Base-by-base conservation (phyloP, 2,888 invertebrate genomes). In the Drosophila longiperda region DNA sequence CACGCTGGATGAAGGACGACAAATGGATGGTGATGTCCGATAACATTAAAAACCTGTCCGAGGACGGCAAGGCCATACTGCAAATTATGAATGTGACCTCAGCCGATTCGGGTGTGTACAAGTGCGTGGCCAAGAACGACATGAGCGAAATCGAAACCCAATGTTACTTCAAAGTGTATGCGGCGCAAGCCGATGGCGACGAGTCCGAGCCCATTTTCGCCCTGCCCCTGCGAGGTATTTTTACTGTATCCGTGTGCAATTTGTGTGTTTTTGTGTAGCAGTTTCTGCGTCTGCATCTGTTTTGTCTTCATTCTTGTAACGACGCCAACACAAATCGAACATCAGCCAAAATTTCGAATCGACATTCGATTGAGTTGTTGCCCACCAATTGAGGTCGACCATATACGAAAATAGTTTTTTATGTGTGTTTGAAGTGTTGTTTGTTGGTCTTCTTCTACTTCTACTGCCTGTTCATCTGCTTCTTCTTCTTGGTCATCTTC, bases 1-100 rank as follows among this genome's bases (percentile, higher is more conserved):
- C 97, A 8, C 94, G 95, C 59, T 97, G 97, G 97, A 95, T 95
- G 82, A 96, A 95, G 91, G 96, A 97, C 90, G 96, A 96, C 5
- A 93, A 94, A 49, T 92, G 94, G 67, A 78, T 96, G 2, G 93
- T 94, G 7, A 93, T 94, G 66, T 94, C 94, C 82, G 93, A 94
- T 7, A 95, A 94, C 69, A 94, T 95, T 73, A 94, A 93, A 86
- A 95, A 95, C 33, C 95, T 94, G 53, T 95, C 94, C 48, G 93
- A 94, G 4, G 96, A 96, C 86, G 97, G 97, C 12, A 94, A 96
- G 69, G 96, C 96, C 32, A 96, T 96, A 49, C 91, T 97, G 59
- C 97, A 97, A 93, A 94, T 97, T 20, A 91, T 95, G 33, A 95
- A 96, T 73, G 95, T 96, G 0, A 94, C 94, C 2, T 93, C 95